Percentiles rank a stretch among this genome's conserved stretches.
Evolutionary conservation across 2,888 invertebrate species (phyloP).

Genomic region (Syrphus vitripennis): DNA sequence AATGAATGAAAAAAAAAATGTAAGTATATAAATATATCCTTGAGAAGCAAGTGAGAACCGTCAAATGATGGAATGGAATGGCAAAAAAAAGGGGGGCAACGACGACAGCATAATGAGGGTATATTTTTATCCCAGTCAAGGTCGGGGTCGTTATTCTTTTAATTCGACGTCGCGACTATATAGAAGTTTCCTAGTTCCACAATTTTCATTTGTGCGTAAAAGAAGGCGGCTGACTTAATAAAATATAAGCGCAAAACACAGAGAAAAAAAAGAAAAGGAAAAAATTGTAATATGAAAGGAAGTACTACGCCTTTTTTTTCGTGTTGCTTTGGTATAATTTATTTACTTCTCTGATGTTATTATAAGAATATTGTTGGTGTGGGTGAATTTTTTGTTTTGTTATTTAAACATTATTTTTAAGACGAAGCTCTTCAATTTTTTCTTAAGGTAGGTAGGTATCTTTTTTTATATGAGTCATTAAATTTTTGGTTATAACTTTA

Average conservation of each 20-base stretch:
- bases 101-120: constrained; percentile 62
- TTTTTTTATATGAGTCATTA: background rate
- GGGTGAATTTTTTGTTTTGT: background rate
- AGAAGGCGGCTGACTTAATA: constrained; percentile 56
- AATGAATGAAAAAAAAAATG: constrained; percentile 52
- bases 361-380: background rate
- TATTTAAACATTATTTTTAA: background rate
- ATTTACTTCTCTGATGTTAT: constrained; percentile 44
- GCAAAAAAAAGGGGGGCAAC: background rate
- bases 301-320: constrained; percentile 20
- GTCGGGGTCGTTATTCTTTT: constrained; percentile 77
- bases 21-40: constrained; percentile 57
- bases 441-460: background rate
- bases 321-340: constrained; percentile 34
- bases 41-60: constrained; percentile 33
- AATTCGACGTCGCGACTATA: constrained; percentile 75
- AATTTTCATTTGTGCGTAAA: constrained; percentile 66
- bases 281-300: constrained; percentile 42
- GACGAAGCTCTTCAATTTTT: background rate
- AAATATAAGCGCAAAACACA: constrained; percentile 45
- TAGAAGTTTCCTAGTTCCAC: constrained; percentile 72
- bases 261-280: background rate
- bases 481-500: background rate
- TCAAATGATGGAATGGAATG: constrained; percentile 33
- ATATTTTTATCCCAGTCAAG: constrained; percentile 74